phyloP scores from a whole-genome alignment of 2,888 invertebrate genomes.

The Dryomyza anilis region DNA sequence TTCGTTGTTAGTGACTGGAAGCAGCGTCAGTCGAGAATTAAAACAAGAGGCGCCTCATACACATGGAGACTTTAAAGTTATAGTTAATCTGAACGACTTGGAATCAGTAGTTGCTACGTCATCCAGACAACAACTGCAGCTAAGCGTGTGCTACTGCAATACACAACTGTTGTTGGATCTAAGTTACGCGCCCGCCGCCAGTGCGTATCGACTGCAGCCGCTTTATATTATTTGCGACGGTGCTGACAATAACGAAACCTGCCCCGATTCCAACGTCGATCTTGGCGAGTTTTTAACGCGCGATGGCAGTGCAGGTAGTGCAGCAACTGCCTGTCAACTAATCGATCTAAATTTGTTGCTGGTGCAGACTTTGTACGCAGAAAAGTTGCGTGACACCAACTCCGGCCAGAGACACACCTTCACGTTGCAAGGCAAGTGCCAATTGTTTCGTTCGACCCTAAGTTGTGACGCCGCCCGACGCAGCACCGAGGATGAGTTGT shows the following conservation, averaged over 20 bases:
- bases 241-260: no score
- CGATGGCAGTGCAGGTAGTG: slow-evolving; percentile 33
- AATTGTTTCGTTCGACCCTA: slow-evolving; percentile 75
- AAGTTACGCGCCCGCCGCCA: slow-evolving; percentile 35
- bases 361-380: slow-evolving; percentile 84
- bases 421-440: slow-evolving; percentile 75
- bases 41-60: no score
- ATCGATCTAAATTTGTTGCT: slow-evolving; percentile 79
- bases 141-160: slow-evolving; percentile 32
- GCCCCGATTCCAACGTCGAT: no score
- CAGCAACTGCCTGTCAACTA: slow-evolving; percentile 72
- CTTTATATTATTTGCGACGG: slow-evolving; percentile 82
- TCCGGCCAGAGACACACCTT: slow-evolving; percentile 75
- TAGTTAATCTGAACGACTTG: slow-evolving; percentile 44
- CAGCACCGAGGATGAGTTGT: slow-evolving; percentile 79
- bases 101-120: no score
- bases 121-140: slow-evolving; percentile 17
- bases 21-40: no score
- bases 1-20: no score
- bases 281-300: slow-evolving; percentile 51
- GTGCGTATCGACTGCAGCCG: slow-evolving; percentile 63
- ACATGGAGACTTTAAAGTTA: slow-evolving; percentile 52
- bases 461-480: slow-evolving; percentile 72
- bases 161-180: slow-evolving; percentile 33
- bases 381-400: slow-evolving; percentile 77